phyloP scores from a whole-genome alignment of 2,113 vertebrate genomes.

The Anhinga anhinga region DNA sequence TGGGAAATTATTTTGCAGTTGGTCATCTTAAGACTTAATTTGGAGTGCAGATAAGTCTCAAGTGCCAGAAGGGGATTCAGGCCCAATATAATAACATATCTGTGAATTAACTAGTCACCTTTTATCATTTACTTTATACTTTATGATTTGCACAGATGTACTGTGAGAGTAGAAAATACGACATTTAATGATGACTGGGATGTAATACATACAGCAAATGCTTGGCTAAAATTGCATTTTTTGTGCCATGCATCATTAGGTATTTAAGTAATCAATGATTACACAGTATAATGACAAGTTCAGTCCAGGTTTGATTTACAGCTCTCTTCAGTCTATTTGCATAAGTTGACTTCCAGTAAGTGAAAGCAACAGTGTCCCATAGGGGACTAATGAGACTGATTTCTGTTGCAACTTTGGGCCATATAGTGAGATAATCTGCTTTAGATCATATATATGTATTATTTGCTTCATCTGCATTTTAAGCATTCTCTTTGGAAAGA shows the following conservation, averaged over 20 bases:
- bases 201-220: not conserved
- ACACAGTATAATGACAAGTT: conserved; percentile 26
- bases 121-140: not conserved
- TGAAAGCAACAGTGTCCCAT: not conserved
- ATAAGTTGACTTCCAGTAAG: conserved; percentile 40
- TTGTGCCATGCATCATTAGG: conserved; percentile 26
- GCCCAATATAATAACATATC: not conserved
- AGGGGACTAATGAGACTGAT: not conserved
- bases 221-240: not conserved
- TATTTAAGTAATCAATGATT: conserved; percentile 52
- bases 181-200: not conserved
- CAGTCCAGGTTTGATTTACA: conserved; percentile 2
- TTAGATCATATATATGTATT: not conserved
- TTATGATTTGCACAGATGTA: conserved; percentile 6
- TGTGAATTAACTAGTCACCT: conserved; percentile 29
- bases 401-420: not conserved
- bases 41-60: not conserved
- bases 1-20: not conserved
- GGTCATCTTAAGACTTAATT: not conserved
- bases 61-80: not conserved
- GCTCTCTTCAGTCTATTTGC: conserved; percentile 15
- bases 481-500: conserved; percentile 26
- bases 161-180: not conserved
- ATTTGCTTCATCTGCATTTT: conserved; percentile 12
- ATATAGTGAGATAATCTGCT: not conserved